Evolutionary conservation across 1,140 invertebrate genomes (phyloP), one percentile per base, ranked within the genome.

Genomic region (Drosophila ercepeae): DNA sequence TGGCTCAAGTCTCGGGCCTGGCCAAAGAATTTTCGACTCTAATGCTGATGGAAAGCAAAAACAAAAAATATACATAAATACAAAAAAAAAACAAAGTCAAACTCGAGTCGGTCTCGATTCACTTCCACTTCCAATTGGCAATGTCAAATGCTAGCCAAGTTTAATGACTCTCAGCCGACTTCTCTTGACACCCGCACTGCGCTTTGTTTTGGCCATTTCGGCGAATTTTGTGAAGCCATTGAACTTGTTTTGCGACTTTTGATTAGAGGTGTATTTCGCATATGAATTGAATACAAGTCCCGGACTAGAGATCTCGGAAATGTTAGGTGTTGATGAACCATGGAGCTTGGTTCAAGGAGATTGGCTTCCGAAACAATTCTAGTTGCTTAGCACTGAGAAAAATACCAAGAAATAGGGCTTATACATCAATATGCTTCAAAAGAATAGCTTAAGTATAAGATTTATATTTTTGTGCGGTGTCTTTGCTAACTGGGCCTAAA

Each of bases 131-230:
- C 50, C 58, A 55, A 74, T 73, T 74, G 70, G 70, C 70, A 74
- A 74, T 74, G 70, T 74, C 70, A 74, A 74, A 74, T 74, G 70
- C 70, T 50, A 73, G 69, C 70, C 70, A 74, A 74, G 70, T 74
- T 74, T 74, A 74, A 74, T 74, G 70, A 73, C 70, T 73, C 45
- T 48, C 25, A 55, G 45, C 27, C 46, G 45, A 65, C 54, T 65
- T 41, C 46, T 58, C 55, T 67, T 67, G 63, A 73, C 69, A 73
- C 69, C 68, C 69, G 49, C 69, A 73, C 45, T 73, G 58, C 39
- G 46, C 69, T 74, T 64, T 73, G 51, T 74, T 74, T 51, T 52
- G 55, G 41, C 23, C 23, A 48, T 65, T 32, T 23, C 0, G 34
- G 23, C n/a, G 9, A 36, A n/a, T 19, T 54, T 68, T 68, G 32